These are phyloP conservation scores for Acanthisitta chloris DNA, from an alignment of 2,113 vertebrate species.

Conservation along the genomic window DNA sequence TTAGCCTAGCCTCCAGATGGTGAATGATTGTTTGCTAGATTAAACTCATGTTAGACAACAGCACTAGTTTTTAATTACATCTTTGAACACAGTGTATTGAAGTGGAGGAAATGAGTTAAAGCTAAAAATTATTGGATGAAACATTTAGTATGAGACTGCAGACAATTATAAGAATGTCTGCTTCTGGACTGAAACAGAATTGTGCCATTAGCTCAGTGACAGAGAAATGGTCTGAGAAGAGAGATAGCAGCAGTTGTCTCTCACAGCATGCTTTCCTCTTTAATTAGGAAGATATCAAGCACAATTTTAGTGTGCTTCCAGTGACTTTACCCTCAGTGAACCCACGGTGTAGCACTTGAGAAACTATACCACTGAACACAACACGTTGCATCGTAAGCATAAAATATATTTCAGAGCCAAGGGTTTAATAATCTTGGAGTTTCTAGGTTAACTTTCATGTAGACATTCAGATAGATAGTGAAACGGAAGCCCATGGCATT, in stretches of 20 bases:
- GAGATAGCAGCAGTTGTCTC: not conserved
- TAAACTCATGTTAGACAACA: not conserved
- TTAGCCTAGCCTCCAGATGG: not conserved
- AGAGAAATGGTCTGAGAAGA: not conserved
- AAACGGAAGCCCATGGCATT: not conserved
- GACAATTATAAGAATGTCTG: conserved; percentile 28
- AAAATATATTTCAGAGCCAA: not conserved
- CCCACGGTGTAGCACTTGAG: not conserved
- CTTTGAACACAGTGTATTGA: not conserved
- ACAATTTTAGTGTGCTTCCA: not conserved
- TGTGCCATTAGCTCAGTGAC: not conserved
- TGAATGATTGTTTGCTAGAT: not conserved
- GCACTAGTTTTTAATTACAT: conserved; percentile 35
- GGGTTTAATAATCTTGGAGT: not conserved
- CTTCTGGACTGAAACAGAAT: not conserved
- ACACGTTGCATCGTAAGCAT: not conserved
- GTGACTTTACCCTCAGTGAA: not conserved
- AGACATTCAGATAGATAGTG: not conserved
- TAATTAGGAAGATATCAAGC: not conserved
- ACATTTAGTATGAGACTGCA: conserved; percentile 1
- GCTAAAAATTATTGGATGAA: conserved; percentile 15
- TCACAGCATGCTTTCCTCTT: not conserved
- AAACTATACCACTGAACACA: not conserved
- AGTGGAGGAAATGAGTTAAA: conserved; percentile 47
- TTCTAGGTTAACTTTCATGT: not conserved